Conservation (phyloP, 2,113 vertebrate genomes). For the Myocastor coypus region DNA sequence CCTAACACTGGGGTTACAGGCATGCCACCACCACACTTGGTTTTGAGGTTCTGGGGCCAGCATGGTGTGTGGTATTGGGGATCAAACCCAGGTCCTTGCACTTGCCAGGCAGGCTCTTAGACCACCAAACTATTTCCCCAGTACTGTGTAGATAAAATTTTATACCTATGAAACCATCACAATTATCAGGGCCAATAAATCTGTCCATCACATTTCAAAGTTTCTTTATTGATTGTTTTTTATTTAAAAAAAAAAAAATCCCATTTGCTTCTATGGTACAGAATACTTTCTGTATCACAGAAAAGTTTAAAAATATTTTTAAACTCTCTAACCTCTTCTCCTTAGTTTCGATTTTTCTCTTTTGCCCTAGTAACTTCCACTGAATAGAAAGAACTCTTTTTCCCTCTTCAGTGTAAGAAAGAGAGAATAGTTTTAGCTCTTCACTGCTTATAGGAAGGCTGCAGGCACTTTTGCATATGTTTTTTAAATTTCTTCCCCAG, state of each 20-base stretch:
- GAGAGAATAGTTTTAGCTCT: not conserved
- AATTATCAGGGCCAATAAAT: not conserved
- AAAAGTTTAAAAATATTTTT: not conserved
- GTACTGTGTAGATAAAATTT: not conserved
- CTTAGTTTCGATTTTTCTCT: conserved; percentile 34
- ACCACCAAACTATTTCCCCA: too few species aligned
- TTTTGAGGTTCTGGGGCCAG: too few species aligned
- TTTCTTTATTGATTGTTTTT: conserved; percentile 26
- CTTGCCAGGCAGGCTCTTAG: too few species aligned
- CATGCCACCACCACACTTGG: too few species aligned
- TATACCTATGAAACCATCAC: not conserved
- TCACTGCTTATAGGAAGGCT: not conserved
- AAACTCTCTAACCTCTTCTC: not conserved
- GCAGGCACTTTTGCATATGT: not conserved
- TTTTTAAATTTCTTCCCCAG: not conserved
- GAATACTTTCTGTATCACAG: not conserved
- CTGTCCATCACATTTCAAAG: not conserved
- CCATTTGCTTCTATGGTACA: not conserved
- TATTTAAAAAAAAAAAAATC: not conserved
- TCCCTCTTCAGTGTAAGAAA: not conserved
- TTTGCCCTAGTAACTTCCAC: not conserved
- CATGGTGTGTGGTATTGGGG: too few species aligned
- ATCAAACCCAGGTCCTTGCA: too few species aligned
- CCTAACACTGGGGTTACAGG: too few species aligned
- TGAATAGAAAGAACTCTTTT: conserved; percentile 13